Conservation (phyloP, 2,113 vertebrate species). For the Xyrauchen texanus region DNA sequence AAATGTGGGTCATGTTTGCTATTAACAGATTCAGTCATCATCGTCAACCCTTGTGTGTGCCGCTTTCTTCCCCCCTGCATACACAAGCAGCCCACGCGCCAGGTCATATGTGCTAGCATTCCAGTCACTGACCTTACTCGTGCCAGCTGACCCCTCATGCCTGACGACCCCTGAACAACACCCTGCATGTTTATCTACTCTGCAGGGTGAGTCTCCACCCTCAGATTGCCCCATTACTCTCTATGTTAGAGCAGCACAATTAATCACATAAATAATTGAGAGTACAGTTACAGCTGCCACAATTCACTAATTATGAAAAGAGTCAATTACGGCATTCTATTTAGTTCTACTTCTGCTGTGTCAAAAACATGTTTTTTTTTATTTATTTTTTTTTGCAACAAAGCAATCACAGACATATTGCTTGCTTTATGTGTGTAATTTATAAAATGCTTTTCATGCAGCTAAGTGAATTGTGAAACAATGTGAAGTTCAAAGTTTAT, state of each 20-base stretch:
- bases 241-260: neutral
- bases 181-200: constrained; percentile 67
- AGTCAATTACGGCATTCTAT: no score
- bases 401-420: no score
- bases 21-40: constrained; percentile 39
- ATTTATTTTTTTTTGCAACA: no score
- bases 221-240: constrained; percentile 66
- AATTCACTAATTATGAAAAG: no score
- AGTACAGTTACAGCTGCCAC: no score
- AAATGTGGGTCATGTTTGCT: constrained; percentile 36
- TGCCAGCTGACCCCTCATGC: constrained; percentile 77
- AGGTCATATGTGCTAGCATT: constrained; percentile 66
- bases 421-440: no score
- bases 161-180: constrained; percentile 60
- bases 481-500: no score
- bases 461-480: no score
- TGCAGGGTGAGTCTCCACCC: constrained; percentile 46
- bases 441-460: no score
- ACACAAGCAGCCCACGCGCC: constrained; percentile 39
- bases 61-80: neutral
- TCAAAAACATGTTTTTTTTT: no score
- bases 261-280: no score
- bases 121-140: constrained; percentile 68
- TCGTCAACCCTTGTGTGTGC: neutral
- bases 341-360: no score